Base-by-base conservation (phyloP, 2,797 vertebrate genomes). In the Luscinia luscinia region DNA sequence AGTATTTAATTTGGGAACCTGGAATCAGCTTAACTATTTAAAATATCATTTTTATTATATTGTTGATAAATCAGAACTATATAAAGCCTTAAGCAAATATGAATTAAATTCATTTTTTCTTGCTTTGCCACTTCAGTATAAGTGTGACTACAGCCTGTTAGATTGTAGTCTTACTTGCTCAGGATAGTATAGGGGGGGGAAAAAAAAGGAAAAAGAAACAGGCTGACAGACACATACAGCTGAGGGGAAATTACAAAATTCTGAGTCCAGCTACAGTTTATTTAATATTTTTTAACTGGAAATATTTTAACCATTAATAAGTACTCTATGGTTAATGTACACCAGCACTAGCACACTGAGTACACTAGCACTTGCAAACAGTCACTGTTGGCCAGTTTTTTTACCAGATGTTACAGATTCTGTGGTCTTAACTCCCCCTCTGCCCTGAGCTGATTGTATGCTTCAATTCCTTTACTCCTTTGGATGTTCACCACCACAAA, bases 1-100 rank as follows among this genome's bases (percentile, higher is more conserved):
- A 87, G 85, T 75, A 59, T 68, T 87, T 90, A 67, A 92, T 84
- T 90, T 87, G 69, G 78, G 87, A 87, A 84, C 62, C 14, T 59
- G 67, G 77, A 80, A 81, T 84, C 84, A 90, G 63, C n/a, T 20
- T 80, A 94, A 70, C 20, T 63, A 70, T 85, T 81, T 68, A 28
- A 77, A 85, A 69, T 23, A 72, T 30, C 8, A 41, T 83, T 89
- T 94, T 69, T 40, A 28, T 30, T 58, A 11, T 46, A 45, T 74
- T 74, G 83, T 55, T 72, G 20, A 69, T 73, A 92, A 78, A 46
- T 57, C 49, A 90, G 45, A 88, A 23, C 38, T 78, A 59, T 72
- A 61, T 40, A 86, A 93, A 81, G 34, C 30, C 70, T 92, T 49
- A 68, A 72, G 28, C 15, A 84, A 81, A 80, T 30, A 19, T 34